A percentile compares a stretch with the other conserved stretches of the same genome.
Conservation (phyloP, 2,797 vertebrate species). For the Oreortyx pictus region DNA sequence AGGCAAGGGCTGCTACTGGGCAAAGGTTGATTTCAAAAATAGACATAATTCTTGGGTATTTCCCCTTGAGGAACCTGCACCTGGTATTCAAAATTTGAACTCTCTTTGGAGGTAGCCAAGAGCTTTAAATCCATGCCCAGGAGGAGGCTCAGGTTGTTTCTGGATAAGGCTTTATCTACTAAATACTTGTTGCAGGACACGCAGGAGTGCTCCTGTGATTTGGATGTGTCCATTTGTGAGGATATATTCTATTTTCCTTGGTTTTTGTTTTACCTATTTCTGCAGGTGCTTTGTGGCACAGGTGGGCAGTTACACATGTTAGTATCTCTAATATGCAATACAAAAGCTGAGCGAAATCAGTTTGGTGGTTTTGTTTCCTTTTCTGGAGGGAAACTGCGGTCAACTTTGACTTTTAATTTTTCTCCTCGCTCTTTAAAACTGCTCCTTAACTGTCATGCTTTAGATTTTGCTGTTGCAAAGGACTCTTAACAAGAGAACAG, state of each 20-base stretch:
- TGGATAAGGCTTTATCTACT: too few species aligned
- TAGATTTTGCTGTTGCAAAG: neutral
- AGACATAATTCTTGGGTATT: too few species aligned
- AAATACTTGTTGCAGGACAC: neutral
- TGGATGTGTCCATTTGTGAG: neutral
- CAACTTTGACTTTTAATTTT: neutral
- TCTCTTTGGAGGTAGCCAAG: too few species aligned
- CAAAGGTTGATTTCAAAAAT: too few species aligned
- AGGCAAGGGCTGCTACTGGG: too few species aligned
- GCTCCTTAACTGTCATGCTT: neutral
- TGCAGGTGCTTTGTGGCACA: neutral
- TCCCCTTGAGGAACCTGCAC: too few species aligned
- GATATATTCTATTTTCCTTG: neutral
- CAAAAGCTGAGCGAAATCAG: neutral
- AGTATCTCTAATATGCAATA: neutral
- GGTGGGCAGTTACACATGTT: neutral
- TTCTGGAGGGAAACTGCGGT: neutral
- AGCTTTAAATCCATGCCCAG: too few species aligned
- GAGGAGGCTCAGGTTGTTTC: too few species aligned
- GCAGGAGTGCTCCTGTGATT: accelerated
- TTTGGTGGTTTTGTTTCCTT: neutral
- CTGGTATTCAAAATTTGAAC: too few species aligned
- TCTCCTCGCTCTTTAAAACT: neutral
- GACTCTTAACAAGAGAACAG: neutral
- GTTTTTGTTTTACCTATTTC: neutral